Base-by-base conservation (phyloP, 2,888 invertebrate genomes). In the Acleris literana region DNA sequence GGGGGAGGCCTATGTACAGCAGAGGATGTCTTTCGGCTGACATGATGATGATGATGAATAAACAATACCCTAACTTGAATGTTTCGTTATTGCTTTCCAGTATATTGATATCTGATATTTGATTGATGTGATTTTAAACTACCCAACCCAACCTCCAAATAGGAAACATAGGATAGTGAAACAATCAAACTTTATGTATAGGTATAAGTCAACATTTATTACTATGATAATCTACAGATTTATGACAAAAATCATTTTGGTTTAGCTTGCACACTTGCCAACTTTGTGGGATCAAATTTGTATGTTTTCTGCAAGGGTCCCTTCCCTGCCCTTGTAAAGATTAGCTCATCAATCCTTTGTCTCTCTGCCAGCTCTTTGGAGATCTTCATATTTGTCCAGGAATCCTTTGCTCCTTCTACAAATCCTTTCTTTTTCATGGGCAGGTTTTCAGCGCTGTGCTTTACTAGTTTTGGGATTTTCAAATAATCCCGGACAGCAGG, bases 271-370 rank as follows among this genome's bases (percentile, higher is more conserved):
- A 94, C 77, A 74, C 87, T 85, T 64, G 90, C 76, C 69, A 92
- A 72, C 73, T 95, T 95, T 58, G 95, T 95, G 1, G 98, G 98
- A 86, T 98, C 96, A 82, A 94, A 95, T 85, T 96, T 95, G 80
- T 94, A 99, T 0, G 99, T 99, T 87, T 97, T 98, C 46, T 95
- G 94, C 53, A 98, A 79, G 0, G 99, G 97, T 0, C 97, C 98
- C 80, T 95, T 95, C 13, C 98, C 99, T 1, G 98, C 97, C 83
- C 94, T 94, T 67, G 95, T 94, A 80, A 98, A 98, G 62, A 95
- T 94, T 71, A 96, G 91, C 75, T 95, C 95, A 83, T 98, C 98
- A 70, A 96, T 84, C 69, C 95, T 90, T 75, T 95, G 94, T 64
- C 98, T 93, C 48, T 97, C 96, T 70, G 96, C 95, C 62, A 98